A percentile compares a stretch with the other conserved stretches of the same genome.
Evolutionary conservation across 2,888 invertebrate species (phyloP).

Genomic region (Blomia tropicalis): DNA sequence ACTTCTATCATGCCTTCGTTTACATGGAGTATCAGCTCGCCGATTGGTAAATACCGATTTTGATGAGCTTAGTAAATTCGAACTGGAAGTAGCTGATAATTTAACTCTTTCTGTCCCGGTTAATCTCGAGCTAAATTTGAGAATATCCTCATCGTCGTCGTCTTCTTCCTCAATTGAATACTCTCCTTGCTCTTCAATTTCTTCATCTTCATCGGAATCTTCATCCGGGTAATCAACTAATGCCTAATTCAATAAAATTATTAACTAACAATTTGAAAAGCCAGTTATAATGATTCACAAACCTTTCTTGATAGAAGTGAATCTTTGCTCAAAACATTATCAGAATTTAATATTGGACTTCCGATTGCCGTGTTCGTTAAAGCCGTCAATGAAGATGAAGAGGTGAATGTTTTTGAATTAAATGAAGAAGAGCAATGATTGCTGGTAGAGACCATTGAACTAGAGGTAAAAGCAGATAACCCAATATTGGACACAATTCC

Average conservation of each 20-base stretch:
- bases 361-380: not conserved
- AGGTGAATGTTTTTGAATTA: not conserved
- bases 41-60: not conserved
- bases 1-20: not conserved
- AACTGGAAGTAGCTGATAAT: not conserved
- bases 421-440: not conserved
- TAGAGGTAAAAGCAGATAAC: not conserved
- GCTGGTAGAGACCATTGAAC: not conserved
- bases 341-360: not conserved
- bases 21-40: not conserved
- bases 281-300: not conserved
- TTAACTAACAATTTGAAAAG: not conserved
- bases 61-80: not conserved
- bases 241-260: conserved; percentile 45
- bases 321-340: not conserved
- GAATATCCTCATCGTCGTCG: not conserved
- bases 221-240: conserved; percentile 86
- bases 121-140: not conserved
- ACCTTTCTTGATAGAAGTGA: not conserved
- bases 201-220: conserved; percentile 83
- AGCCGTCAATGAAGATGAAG: not conserved
- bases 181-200: not conserved
- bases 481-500: not conserved
- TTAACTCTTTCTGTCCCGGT: not conserved
- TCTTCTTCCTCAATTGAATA: not conserved